Base-by-base conservation (phyloP, 2,797 vertebrate species). In the Erethizon dorsatum region DNA sequence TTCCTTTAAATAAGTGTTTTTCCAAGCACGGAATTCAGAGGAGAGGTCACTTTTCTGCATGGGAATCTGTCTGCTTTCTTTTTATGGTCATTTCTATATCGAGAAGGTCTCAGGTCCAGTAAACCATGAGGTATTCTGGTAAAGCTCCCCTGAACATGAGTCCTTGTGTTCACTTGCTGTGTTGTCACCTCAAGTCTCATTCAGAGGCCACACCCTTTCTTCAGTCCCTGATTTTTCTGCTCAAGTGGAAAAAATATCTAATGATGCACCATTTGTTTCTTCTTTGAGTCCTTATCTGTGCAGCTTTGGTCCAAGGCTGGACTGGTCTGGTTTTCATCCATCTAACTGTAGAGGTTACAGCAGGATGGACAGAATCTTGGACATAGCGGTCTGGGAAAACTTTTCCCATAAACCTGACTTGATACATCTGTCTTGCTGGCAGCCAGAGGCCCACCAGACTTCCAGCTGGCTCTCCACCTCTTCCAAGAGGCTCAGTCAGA, bases 351-450 rank as follows among this genome's bases (percentile, higher is more conserved):
- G 98, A 98, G 97, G 98, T 98, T 98, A 98, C 67, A 97, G 98
- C 17, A 95, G 95, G 98, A 98, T 97, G 98, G 98, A 98, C 98
- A 98, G 98, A 98, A 98, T 97, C 98, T 98, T 98, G 98, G 98
- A 96, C 97, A 98, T 97, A 96, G 97, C 94, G 97, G 98, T 98
- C 98, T 98, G 98, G 98, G 98, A 98, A 99, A 99, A 98, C 97
- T 97, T 98, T 97, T 98, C 98, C 97, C 97, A 98, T 98, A 98
- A 99, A 98, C 98, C 98, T 98, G 98, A 99, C 98, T 97, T 98
- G 98, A 98, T 98, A 97, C 98, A 98, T 99, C 98, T 99, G 98
- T 98, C 98, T 96, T 96, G 95, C 97, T 91, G 86, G 98, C 98
- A 97, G 97, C 95, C 91, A 96, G 96, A 97, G 97, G 96, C 86